Conservation (phyloP, 2,113 vertebrate species). For the Tichodroma muraria region DNA sequence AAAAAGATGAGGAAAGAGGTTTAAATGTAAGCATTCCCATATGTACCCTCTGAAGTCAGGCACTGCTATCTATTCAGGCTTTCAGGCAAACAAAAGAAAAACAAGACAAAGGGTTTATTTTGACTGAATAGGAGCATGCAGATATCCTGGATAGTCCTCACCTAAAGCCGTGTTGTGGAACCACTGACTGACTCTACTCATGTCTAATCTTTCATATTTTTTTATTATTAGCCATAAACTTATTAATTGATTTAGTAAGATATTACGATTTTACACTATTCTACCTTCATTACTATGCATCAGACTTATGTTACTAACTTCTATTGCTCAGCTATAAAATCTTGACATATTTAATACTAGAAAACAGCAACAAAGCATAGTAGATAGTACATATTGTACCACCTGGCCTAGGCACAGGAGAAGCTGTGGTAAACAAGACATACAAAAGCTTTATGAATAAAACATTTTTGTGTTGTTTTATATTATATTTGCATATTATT, state of each 20-base stretch:
- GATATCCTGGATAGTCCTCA: not conserved
- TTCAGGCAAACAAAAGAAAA: not conserved
- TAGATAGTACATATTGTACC: not conserved
- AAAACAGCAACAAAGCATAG: slow-evolving; percentile 39
- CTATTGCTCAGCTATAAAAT: slow-evolving; percentile 34
- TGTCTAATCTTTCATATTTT: not conserved
- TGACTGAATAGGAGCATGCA: not conserved
- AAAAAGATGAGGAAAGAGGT: not conserved
- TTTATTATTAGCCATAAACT: slow-evolving; percentile 34
- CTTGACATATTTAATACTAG: slow-evolving; percentile 36
- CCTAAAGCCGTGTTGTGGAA: not conserved
- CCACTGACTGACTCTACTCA: not conserved
- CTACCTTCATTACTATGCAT: slow-evolving; percentile 25
- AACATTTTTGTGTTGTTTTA: slow-evolving; percentile 27
- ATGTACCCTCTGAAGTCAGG: not conserved
- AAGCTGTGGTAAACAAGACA: not conserved
- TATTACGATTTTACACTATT: not conserved
- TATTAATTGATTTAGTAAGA: slow-evolving; percentile 45
- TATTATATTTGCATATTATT: not conserved
- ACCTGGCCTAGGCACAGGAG: not conserved
- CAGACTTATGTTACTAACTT: slow-evolving; percentile 25
- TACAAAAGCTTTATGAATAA: slow-evolving; percentile 37
- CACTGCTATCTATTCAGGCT: not conserved
- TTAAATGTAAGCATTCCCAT: not conserved
- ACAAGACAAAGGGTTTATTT: not conserved